These are phyloP conservation scores for Clitarchus hookeri DNA, from an alignment of 2,888 invertebrate species.

Conservation along the genomic window DNA sequence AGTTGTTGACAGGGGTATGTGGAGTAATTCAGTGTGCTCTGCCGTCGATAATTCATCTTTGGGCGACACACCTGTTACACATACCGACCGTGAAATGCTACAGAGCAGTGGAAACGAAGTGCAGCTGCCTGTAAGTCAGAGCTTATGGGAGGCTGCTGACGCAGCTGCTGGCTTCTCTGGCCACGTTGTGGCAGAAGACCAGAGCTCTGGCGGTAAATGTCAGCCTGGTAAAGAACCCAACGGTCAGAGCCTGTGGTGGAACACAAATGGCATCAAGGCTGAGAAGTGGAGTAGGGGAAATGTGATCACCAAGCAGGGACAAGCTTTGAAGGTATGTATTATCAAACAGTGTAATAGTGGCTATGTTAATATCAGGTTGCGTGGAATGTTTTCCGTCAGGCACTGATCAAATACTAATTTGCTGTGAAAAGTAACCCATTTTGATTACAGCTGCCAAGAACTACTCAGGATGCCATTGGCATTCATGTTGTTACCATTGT, in stretches of 20 bases:
- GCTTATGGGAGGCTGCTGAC: slow-evolving; percentile 17
- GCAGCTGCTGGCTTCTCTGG: neutral
- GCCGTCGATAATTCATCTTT: neutral
- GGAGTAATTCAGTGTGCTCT: too few species aligned
- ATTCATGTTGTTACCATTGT: too few species aligned
- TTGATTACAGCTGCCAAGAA: too few species aligned
- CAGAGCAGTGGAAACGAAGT: neutral
- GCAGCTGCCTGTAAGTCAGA: neutral
- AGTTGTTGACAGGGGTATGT: too few species aligned
- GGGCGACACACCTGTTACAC: neutral
- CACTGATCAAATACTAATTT: too few species aligned
- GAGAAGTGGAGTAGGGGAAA: slow-evolving; percentile 15
- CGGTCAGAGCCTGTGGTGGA: neutral
- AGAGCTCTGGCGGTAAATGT: neutral
- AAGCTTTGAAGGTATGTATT: slow-evolving; percentile 1
- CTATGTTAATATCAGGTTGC: too few species aligned
- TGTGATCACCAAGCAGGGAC: neutral
- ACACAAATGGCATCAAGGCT: neutral
- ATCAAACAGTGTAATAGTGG: neutral
- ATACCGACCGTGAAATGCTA: neutral
- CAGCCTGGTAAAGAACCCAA: neutral
- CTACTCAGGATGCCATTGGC: too few species aligned
- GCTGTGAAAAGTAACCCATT: too few species aligned
- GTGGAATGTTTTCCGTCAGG: too few species aligned
- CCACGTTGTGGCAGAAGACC: neutral